Conservation (phyloP, 2,888 invertebrate genomes). For the Tetranychus piercei region DNA sequence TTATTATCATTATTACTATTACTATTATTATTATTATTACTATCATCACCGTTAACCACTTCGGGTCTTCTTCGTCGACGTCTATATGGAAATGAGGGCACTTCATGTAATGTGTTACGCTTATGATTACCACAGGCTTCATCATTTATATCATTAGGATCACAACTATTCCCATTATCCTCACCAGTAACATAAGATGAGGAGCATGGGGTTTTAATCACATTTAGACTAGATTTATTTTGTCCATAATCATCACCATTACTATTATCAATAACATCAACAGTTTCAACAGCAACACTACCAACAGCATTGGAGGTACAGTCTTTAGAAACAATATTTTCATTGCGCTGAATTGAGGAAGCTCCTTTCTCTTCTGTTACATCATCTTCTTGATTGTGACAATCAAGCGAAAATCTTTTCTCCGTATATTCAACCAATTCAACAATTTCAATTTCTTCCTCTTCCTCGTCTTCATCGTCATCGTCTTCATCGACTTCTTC, state of each 20-base stretch:
- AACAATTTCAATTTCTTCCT: neutral
- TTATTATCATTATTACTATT: neutral
- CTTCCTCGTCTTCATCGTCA: constrained; percentile 1
- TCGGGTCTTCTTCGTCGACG: neutral
- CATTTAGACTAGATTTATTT: neutral
- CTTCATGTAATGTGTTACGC: neutral
- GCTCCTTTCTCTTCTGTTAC: neutral
- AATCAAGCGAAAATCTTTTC: neutral
- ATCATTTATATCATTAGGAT: neutral
- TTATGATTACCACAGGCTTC: neutral
- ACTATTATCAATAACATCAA: too few species aligned
- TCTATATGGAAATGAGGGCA: neutral
- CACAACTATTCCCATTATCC: neutral
- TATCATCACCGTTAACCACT: neutral
- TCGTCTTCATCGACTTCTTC: neutral
- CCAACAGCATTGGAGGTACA: too few species aligned
- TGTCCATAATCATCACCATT: neutral
- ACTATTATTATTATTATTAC: neutral
- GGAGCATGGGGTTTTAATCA: neutral
- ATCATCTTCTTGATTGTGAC: neutral
- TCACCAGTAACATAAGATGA: neutral
- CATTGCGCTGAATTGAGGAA: neutral
- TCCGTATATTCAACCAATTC: constrained; percentile 7
- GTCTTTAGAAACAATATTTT: neutral
- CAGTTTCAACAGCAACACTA: too few species aligned